A percentile compares a stretch with the other conserved stretches of the same genome.
Evolutionary conservation across 2,113 vertebrate genomes (phyloP).

Genomic region (Cricetomys ansorgei): DNA sequence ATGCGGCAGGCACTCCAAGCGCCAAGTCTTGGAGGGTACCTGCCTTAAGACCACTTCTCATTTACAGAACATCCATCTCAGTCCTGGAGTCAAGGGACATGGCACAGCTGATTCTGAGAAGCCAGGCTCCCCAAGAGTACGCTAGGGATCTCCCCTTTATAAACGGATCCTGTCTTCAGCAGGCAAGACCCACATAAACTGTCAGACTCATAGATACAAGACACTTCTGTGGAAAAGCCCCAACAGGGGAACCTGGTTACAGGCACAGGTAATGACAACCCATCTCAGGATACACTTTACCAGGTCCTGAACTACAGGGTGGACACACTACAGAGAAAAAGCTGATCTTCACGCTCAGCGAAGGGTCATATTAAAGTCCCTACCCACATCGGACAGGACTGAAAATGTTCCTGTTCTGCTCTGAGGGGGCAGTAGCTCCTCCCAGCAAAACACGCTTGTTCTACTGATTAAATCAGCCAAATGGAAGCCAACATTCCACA

Average conservation of each 20-base stretch:
- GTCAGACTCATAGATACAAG: not conserved
- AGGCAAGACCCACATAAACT: not conserved
- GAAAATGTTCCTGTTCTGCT: conserved; percentile 70
- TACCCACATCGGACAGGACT: conserved; percentile 43
- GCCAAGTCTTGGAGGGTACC: not conserved
- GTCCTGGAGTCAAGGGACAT: not conserved
- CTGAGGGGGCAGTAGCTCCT: conserved; percentile 57
- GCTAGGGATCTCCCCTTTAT: not conserved
- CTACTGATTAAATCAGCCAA: conserved; percentile 74
- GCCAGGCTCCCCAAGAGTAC: not conserved
- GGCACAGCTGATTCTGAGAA: not conserved
- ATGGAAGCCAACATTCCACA: conserved; percentile 77
- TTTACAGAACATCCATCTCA: not conserved
- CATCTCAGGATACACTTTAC: not conserved
- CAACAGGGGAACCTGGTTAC: not conserved
- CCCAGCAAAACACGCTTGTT: conserved; percentile 65
- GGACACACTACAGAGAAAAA: conserved; percentile 3
- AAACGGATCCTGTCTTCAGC: not conserved
- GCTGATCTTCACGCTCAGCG: conserved; percentile 27
- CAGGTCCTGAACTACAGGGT: not conserved
- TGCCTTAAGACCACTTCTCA: conserved; percentile 9
- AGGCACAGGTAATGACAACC: not conserved
- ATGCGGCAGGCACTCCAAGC: not conserved
- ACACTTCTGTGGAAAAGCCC: not conserved
- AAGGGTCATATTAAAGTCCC: conserved; percentile 66